A percentile compares a stretch with the other conserved stretches of the same genome.
Conservation (phyloP, 2,113 vertebrate genomes). For the Etheostoma spectabile region DNA sequence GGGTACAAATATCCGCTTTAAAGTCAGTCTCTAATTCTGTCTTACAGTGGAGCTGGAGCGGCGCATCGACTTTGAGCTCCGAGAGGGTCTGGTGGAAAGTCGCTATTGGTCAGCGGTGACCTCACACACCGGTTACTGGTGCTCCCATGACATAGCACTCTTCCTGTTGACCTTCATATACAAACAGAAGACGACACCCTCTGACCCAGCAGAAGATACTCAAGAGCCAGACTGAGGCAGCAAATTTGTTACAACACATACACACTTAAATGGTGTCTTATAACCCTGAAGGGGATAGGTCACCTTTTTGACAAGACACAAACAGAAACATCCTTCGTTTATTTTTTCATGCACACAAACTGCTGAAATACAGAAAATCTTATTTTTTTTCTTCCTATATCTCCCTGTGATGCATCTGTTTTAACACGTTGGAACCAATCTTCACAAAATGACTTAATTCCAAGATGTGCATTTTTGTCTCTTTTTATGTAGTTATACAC, state of each 20-base stretch:
- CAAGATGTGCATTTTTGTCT: slow-evolving; percentile 46
- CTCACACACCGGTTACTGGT: slow-evolving; percentile 98
- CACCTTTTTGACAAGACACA: slow-evolving; percentile 15
- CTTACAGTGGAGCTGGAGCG: slow-evolving; percentile 93
- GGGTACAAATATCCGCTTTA: not conserved
- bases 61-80: slow-evolving; percentile 95
- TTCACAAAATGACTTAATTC: slow-evolving; percentile 33
- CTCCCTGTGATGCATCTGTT: slow-evolving; percentile 30
- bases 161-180: slow-evolving; percentile 98
- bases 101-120: slow-evolving; percentile 99
- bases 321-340: slow-evolving; percentile 39
- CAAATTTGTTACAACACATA: slow-evolving; percentile 8
- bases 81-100: slow-evolving; percentile 97
- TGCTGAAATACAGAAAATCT: slow-evolving; percentile 20
- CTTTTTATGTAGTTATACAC: slow-evolving; percentile 45
- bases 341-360: slow-evolving; percentile 45
- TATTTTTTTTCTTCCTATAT: not conserved
- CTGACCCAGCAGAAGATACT: slow-evolving; percentile 59
- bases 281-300: not conserved
- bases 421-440: slow-evolving; percentile 35
- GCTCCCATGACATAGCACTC: slow-evolving; percentile 94
- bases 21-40: slow-evolving; percentile 25
- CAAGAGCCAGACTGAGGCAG: slow-evolving; percentile 75
- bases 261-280: slow-evolving; percentile 29
- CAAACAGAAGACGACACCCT: slow-evolving; percentile 82